phyloP scores from a whole-genome alignment of 2,888 invertebrate genomes.

The Orthosia incerta region DNA sequence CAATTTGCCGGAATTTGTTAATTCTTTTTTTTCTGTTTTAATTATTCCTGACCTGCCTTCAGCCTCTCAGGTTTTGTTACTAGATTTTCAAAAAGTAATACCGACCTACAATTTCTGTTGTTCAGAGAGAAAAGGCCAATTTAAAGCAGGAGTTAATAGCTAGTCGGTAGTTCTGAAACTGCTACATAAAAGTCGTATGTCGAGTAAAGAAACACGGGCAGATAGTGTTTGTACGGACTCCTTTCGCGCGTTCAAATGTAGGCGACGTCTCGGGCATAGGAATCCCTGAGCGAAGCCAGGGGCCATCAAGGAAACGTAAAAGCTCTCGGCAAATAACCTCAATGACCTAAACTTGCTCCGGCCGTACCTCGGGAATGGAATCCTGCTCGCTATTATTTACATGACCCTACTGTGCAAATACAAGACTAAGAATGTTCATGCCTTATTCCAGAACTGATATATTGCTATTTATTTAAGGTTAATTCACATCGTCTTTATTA shows the following conservation, averaged over 20 bases:
- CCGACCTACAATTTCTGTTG: neutral
- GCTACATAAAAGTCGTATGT: slow-evolving; percentile 28
- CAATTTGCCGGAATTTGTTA: too few species aligned
- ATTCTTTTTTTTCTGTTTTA: neutral
- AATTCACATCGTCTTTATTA: slow-evolving; percentile 29
- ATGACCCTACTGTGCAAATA: slow-evolving; percentile 59
- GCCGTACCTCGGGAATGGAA: slow-evolving; percentile 57
- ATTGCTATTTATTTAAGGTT: slow-evolving; percentile 19
- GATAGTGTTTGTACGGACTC: slow-evolving; percentile 60
- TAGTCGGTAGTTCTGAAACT: slow-evolving; percentile 17
- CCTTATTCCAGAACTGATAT: slow-evolving; percentile 23
- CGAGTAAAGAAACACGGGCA: slow-evolving; percentile 44
- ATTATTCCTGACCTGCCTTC: neutral
- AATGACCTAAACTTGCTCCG: slow-evolving; percentile 68
- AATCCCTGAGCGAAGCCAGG: slow-evolving; percentile 74
- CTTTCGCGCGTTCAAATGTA: slow-evolving; percentile 64
- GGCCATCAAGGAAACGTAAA: slow-evolving; percentile 76
- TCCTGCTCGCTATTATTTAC: slow-evolving; percentile 68
- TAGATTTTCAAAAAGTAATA: neutral
- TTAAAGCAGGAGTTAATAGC: slow-evolving; percentile 3
- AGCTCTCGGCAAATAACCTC: slow-evolving; percentile 78
- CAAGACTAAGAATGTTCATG: slow-evolving; percentile 41
- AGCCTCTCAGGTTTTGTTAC: too few species aligned
- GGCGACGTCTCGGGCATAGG: slow-evolving; percentile 64
- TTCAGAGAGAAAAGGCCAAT: neutral